Conservation (phyloP, 2,797 vertebrate species). For the Diglossa cyanea region DNA sequence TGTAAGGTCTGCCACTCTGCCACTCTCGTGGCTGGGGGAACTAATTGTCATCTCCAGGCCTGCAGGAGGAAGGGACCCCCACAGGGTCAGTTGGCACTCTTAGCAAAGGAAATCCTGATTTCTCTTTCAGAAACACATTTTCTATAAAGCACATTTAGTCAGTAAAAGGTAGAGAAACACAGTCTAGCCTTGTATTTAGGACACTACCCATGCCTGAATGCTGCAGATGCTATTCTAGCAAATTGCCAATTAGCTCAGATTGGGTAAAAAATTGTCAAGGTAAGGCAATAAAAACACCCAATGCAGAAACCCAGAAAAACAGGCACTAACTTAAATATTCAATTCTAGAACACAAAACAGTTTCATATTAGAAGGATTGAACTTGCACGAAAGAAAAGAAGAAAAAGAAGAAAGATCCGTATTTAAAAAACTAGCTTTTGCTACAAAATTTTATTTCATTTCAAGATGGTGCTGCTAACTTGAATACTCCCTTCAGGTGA, state of each 20-base stretch:
- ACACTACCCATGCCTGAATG: not conserved
- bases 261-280: not conserved
- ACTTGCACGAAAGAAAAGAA: not conserved
- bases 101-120: not conserved
- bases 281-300: not conserved
- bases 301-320: not conserved
- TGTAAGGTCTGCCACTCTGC: not conserved
- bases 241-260: not conserved
- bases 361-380: not conserved
- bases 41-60: not conserved
- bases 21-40: accelerated
- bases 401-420: not conserved
- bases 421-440: not conserved
- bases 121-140: not conserved
- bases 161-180: not conserved
- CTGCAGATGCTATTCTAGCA: not conserved
- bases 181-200: not conserved
- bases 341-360: not conserved
- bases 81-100: not conserved
- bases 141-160: not conserved
- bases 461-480: not conserved
- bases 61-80: not conserved
- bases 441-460: not conserved
- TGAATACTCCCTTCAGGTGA: not conserved
- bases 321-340: not conserved